Evolutionary conservation across 2,797 vertebrate species (phyloP).

Genomic region (Hoplostethus mediterraneus): DNA sequence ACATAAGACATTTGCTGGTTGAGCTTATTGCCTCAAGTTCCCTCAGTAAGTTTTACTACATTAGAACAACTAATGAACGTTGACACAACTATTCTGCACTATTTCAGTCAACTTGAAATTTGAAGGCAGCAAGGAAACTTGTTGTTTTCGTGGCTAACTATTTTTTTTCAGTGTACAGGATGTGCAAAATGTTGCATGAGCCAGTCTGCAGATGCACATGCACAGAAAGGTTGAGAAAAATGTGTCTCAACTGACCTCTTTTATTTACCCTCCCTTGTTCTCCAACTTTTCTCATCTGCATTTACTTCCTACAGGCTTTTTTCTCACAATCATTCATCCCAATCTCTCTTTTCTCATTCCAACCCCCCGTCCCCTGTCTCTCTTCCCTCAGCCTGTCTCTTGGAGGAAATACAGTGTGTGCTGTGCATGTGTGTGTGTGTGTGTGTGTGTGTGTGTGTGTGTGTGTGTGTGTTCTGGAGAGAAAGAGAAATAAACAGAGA

Average conservation of each 20-base stretch:
- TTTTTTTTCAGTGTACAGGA: no score
- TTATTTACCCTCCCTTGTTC: background rate
- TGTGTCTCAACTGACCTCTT: background rate
- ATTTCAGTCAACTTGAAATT: no score
- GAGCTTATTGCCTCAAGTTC: no score
- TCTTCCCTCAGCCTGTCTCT: background rate
- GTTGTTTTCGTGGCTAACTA: no score
- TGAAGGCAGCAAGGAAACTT: no score
- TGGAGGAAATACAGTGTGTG: background rate
- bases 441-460: background rate
- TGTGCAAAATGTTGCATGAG: no score
- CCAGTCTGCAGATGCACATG: no score
- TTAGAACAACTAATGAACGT: no score
- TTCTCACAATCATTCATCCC: background rate
- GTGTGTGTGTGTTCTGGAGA: background rate
- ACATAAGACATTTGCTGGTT: no score
- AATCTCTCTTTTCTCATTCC: background rate
- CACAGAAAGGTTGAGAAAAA: no score
- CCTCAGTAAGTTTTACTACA: no score
- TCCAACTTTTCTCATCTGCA: background rate
- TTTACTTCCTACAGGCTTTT: background rate
- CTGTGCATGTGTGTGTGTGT: background rate
- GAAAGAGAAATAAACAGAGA: slow-evolving; percentile 16
- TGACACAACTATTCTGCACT: no score
- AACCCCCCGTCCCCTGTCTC: background rate